A percentile compares a stretch with the other conserved stretches of the same genome.
phyloP scores from a whole-genome alignment of 2,797 vertebrate genomes.

The Florisuga fusca region DNA sequence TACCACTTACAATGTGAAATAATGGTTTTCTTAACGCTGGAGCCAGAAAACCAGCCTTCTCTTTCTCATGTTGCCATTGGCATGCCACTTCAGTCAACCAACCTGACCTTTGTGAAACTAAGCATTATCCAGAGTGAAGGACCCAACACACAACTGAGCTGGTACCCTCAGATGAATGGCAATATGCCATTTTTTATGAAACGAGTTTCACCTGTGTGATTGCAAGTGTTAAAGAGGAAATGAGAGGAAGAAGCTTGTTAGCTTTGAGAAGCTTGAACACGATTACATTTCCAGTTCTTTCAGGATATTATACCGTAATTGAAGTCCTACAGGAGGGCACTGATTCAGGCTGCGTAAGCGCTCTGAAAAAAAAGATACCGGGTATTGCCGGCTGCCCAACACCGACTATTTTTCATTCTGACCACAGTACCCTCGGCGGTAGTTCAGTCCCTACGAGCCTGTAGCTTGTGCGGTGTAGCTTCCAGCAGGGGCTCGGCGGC shows the following conservation, averaged over 20 bases:
- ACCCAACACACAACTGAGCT: neutral
- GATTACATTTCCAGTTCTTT: neutral
- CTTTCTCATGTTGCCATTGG: fast-evolving
- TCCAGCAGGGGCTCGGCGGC: neutral
- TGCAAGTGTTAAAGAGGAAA: neutral
- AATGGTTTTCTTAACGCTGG: neutral
- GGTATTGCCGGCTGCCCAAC: fast-evolving
- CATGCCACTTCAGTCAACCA: neutral
- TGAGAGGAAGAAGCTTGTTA: fast-evolving
- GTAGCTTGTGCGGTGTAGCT: too few relatives aligned
- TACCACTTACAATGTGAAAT: neutral
- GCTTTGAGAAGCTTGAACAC: too few relatives aligned
- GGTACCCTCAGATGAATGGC: neutral
- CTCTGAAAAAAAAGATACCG: fast-evolving
- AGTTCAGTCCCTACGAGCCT: too few relatives aligned
- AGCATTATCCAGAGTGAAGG: neutral
- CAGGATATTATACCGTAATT: too few relatives aligned
- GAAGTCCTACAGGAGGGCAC: neutral
- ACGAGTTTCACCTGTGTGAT: fast-evolving
- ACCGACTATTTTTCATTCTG: fast-evolving
- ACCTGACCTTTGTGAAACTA: neutral
- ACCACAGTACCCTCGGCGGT: fast-evolving
- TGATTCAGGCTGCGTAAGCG: fast-evolving
- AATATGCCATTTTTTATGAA: fast-evolving
- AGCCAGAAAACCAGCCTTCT: neutral